These are phyloP conservation scores for Pelobates cultripes DNA, from an alignment of 2,797 vertebrate species.

Conservation along the genomic window DNA sequence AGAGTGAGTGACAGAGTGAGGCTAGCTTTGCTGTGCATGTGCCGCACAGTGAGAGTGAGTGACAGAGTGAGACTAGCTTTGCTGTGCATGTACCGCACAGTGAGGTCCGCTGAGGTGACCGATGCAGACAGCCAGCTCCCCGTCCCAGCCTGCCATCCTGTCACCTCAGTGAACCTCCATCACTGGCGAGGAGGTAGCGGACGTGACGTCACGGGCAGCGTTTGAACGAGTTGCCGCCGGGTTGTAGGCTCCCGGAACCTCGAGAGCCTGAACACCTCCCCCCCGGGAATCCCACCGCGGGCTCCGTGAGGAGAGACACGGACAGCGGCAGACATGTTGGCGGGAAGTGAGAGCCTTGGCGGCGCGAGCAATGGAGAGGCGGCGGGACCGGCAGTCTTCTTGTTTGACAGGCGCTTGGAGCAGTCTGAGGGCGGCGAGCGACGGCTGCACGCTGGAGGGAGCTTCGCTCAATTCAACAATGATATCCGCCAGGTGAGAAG, in stretches of 20 bases:
- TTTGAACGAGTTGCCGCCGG: conserved; percentile 32
- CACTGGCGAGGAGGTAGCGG: neutral
- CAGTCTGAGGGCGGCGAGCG: conserved; percentile 52
- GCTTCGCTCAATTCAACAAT: conserved; percentile 68
- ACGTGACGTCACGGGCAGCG: conserved; percentile 34
- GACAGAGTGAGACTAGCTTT: no score
- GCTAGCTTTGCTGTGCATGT: no score
- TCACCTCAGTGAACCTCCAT: no score
- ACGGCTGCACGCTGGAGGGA: conserved; percentile 59
- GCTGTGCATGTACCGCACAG: no score
- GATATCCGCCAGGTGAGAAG: conserved; percentile 70
- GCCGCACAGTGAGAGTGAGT: no score
- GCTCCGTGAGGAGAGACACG: no score
- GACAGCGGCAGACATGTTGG: neutral
- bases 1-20: no score
- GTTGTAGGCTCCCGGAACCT: neutral
- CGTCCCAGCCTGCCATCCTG: no score
- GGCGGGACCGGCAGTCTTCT: conserved; percentile 56
- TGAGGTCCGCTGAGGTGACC: no score
- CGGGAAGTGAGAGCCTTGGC: conserved; percentile 2
- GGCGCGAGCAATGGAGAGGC: neutral
- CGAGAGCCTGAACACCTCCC: no score
- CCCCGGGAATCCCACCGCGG: no score
- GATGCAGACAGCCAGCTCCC: no score
- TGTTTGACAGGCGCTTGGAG: conserved; percentile 78